Conservation (phyloP, 2,113 vertebrate genomes). For the Hippopotamus amphibius region DNA sequence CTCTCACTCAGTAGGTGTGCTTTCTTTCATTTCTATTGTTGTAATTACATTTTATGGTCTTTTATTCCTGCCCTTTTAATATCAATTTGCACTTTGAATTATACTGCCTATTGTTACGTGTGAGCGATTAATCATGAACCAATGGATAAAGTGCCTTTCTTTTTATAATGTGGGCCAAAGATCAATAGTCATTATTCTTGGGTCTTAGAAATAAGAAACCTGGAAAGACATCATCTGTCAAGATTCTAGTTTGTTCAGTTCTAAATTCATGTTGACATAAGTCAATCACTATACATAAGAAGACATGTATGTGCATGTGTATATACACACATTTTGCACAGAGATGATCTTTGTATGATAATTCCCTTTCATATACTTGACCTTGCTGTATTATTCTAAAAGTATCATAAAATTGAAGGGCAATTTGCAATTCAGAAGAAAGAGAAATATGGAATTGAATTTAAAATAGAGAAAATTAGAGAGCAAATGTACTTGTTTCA, state of each 20-base stretch:
- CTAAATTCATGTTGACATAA: neutral
- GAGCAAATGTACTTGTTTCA: neutral
- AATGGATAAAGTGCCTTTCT: neutral
- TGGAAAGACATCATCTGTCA: constrained; percentile 9
- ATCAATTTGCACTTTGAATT: constrained; percentile 47
- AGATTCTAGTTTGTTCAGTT: constrained; percentile 18
- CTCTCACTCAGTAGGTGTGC: neutral
- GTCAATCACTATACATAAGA: neutral
- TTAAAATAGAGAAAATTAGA: neutral
- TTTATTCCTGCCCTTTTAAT: constrained; percentile 55
- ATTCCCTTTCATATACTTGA: constrained; percentile 10
- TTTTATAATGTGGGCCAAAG: constrained; percentile 21
- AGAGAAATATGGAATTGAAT: neutral
- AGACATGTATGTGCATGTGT: neutral
- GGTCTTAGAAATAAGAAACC: constrained; percentile 11
- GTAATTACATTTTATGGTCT: constrained; percentile 50
- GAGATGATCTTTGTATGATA: neutral
- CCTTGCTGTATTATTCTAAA: constrained; percentile 19
- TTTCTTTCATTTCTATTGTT: constrained; percentile 48
- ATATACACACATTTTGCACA: neutral
- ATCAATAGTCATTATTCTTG: constrained; percentile 29
- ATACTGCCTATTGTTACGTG: constrained; percentile 18
- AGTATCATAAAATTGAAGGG: constrained; percentile 12
- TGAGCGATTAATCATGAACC: constrained; percentile 46
- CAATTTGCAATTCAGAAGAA: constrained; percentile 24